These are phyloP conservation scores for Andrena marginata DNA, from an alignment of 2,888 invertebrate genomes.

Conservation along the genomic window DNA sequence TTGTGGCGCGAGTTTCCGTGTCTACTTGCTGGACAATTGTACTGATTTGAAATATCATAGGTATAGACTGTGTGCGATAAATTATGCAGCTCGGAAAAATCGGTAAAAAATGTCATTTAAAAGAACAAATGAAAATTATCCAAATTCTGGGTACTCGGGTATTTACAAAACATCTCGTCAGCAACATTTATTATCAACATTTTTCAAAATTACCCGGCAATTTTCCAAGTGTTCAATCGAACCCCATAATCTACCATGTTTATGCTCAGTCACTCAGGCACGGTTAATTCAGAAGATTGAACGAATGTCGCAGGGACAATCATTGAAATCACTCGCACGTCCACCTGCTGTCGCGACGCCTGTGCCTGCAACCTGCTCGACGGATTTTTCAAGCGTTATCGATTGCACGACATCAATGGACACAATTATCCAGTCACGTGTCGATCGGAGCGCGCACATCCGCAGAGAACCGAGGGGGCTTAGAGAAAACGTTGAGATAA, in stretches of 20 bases:
- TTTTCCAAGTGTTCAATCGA: too few relatives aligned
- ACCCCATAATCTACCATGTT: background rate
- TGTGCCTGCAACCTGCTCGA: conserved; percentile 61
- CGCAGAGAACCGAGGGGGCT: conserved; percentile 27
- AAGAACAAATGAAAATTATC: too few relatives aligned
- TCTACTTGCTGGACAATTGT: background rate
- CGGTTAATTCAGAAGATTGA: background rate
- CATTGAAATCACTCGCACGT: conserved; percentile 34
- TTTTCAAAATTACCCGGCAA: too few relatives aligned
- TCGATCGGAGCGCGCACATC: conserved; percentile 38
- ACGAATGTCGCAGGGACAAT: conserved; percentile 4
- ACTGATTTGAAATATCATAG: background rate
- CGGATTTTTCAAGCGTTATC: conserved; percentile 63
- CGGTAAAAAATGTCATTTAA: too few relatives aligned
- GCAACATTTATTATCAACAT: too few relatives aligned
- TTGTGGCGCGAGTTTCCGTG: background rate
- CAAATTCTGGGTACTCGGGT: too few relatives aligned
- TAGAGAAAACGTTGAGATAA: conserved; percentile 48
- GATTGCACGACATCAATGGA: conserved; percentile 71
- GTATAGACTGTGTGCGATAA: too few relatives aligned
- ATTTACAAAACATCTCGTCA: too few relatives aligned
- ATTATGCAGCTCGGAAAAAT: too few relatives aligned
- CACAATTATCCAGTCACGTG: conserved; percentile 73
- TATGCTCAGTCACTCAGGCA: background rate
- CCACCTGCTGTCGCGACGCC: conserved; percentile 57